Percentiles rank a stretch among this genome's conserved stretches.
These are phyloP conservation scores for Drosophila elegans DNA, from an alignment of 1,140 invertebrate genomes.

Conservation along the genomic window DNA sequence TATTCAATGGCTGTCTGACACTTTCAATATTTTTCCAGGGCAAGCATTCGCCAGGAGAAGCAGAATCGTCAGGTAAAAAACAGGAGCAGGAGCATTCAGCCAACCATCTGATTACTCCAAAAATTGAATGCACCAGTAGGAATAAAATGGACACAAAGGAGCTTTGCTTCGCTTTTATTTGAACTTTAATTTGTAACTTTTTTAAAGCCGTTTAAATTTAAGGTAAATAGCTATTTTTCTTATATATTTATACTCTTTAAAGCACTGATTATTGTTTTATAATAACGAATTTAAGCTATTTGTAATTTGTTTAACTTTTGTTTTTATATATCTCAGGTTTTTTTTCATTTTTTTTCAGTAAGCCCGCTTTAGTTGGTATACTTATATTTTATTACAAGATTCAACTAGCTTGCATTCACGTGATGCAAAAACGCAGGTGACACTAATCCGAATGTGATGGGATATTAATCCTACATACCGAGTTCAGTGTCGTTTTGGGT, in stretches of 20 bases:
- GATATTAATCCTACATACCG: slow-evolving; percentile 6
- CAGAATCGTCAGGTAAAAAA: not conserved
- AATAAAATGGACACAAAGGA: not conserved
- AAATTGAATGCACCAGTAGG: slow-evolving; percentile 29
- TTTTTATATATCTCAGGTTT: not conserved
- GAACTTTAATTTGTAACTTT: not conserved
- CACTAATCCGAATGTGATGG: slow-evolving; percentile 11
- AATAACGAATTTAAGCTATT: not conserved
- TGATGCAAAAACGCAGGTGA: slow-evolving; percentile 53
- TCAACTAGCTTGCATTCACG: slow-evolving; percentile 84
- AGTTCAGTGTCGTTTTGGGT: slow-evolving; percentile 12
- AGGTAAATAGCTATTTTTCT: too few relatives aligned
- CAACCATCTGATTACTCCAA: slow-evolving; percentile 40
- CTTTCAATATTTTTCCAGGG: slow-evolving; percentile 54
- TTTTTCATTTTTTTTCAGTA: not conserved
- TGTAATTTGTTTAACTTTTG: too few relatives aligned
- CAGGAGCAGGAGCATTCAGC: slow-evolving; percentile 5
- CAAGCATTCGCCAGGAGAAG: slow-evolving; percentile 5
- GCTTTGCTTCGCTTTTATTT: not conserved
- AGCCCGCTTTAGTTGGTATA: too few relatives aligned
- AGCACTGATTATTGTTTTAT: not conserved
- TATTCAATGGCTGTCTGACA: slow-evolving; percentile 48
- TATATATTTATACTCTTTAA: too few relatives aligned
- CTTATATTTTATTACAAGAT: not conserved
- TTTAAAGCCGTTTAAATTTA: too few relatives aligned